phyloP scores from a whole-genome alignment of 2,113 vertebrate species.

The Benitochromis conjunctus region DNA sequence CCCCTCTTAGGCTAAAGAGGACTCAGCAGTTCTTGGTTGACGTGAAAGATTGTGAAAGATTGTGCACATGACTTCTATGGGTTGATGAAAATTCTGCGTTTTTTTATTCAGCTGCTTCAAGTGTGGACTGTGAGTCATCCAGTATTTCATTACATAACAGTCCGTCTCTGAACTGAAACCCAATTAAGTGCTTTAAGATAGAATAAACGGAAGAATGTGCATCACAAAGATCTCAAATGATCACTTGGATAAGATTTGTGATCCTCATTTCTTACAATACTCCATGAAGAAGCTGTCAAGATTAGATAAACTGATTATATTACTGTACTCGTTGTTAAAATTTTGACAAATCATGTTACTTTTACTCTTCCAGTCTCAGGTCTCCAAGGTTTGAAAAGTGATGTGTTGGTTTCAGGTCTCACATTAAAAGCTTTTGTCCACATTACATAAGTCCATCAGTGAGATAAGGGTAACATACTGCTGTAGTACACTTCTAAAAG shows the following conservation, averaged over 20 bases:
- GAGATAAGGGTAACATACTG: background rate
- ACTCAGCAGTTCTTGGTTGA: constrained; percentile 13
- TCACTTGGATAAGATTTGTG: background rate
- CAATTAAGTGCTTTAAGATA: background rate
- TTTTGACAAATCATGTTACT: background rate
- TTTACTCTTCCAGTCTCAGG: background rate
- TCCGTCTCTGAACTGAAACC: background rate
- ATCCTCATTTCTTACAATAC: background rate
- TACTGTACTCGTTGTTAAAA: background rate
- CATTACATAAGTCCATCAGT: background rate
- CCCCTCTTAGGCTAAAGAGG: background rate
- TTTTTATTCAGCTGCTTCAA: background rate
- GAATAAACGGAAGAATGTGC: background rate
- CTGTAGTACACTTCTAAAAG: background rate
- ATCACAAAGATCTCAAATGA: background rate
- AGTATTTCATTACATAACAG: background rate
- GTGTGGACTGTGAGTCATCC: background rate
- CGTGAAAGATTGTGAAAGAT: constrained; percentile 27
- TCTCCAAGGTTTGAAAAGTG: background rate
- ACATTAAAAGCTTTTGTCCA: background rate
- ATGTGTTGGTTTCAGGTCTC: background rate
- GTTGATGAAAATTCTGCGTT: background rate
- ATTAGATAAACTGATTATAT: background rate
- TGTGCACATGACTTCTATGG: constrained; percentile 55
- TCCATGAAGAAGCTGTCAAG: background rate